Percentiles rank a stretch among this genome's conserved stretches.
Evolutionary conservation across 2,888 invertebrate genomes (phyloP).

Genomic region (Tuta absoluta): DNA sequence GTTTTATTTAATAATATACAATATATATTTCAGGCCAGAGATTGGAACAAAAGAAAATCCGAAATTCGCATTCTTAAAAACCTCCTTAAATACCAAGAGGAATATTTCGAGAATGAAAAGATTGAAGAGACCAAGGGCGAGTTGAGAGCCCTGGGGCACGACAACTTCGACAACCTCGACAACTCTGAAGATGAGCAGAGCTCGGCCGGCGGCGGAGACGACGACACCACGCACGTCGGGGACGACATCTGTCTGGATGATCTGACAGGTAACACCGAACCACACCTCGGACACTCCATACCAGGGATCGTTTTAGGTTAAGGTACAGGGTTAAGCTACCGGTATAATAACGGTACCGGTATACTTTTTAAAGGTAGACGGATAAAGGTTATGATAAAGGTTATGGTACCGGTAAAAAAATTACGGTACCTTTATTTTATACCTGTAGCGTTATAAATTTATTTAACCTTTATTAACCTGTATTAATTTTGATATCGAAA

Average conservation of each 20-base stretch:
- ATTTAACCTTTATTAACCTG: no score
- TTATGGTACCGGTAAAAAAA: no score
- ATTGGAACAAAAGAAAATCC: conserved; percentile 74
- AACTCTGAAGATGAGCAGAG: conserved; percentile 77
- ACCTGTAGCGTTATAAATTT: no score
- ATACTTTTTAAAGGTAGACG: no score
- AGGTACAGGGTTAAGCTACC: no score
- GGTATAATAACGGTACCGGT: no score
- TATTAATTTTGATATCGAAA: no score
- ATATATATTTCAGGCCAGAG: conserved; percentile 64
- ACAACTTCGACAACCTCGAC: conserved; percentile 71
- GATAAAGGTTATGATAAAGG: conserved; percentile 26
- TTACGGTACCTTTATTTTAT: no score
- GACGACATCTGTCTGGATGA: conserved; percentile 87
- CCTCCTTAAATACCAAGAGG: conserved; percentile 78
- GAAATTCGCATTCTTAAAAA: conserved; percentile 83
- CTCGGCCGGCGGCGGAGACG: conserved; percentile 73
- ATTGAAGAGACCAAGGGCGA: conserved; percentile 78
- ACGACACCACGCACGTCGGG: conserved; percentile 84
- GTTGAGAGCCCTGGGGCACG: conserved; percentile 65
- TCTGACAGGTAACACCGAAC: conserved; percentile 87
- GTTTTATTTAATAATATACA: background rate
- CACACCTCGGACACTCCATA: no score
- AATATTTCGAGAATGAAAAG: conserved; percentile 76
- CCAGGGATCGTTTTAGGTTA: no score